phyloP scores from a whole-genome alignment of 2,113 vertebrate genomes.

The Motacilla alba region DNA sequence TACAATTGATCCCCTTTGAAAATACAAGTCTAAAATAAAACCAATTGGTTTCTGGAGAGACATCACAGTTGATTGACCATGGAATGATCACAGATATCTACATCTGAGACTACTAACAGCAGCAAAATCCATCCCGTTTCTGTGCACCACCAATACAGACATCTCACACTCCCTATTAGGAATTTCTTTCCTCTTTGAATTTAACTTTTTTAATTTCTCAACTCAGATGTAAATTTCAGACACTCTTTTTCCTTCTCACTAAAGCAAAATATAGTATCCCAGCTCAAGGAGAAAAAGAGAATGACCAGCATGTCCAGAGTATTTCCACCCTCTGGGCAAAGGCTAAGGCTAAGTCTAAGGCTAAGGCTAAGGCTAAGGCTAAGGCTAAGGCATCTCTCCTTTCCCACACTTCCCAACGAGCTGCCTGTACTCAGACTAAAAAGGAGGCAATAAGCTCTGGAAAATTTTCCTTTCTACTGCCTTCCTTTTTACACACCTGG shows the following conservation, averaged over 20 bases:
- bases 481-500: background rate
- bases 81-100: background rate
- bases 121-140: background rate
- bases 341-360: background rate
- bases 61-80: rapidly evolving
- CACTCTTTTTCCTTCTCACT: background rate
- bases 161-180: background rate
- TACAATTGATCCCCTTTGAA: background rate
- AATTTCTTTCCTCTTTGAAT: background rate
- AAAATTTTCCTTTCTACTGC: background rate
- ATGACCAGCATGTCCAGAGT: background rate
- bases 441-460: background rate
- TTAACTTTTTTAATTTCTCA: background rate
- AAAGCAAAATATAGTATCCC: background rate
- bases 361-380: background rate
- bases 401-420: background rate
- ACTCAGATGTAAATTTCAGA: background rate
- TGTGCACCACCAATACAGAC: background rate
- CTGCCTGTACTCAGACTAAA: background rate
- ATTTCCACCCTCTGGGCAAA: background rate
- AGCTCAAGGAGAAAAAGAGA: background rate
- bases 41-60: background rate
- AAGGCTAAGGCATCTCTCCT: background rate
- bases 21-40: background rate
- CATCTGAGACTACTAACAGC: background rate